A percentile compares a stretch with the other conserved stretches of the same genome.
phyloP scores from a whole-genome alignment of 2,888 invertebrate species.

The Calameuta pallipes region DNA sequence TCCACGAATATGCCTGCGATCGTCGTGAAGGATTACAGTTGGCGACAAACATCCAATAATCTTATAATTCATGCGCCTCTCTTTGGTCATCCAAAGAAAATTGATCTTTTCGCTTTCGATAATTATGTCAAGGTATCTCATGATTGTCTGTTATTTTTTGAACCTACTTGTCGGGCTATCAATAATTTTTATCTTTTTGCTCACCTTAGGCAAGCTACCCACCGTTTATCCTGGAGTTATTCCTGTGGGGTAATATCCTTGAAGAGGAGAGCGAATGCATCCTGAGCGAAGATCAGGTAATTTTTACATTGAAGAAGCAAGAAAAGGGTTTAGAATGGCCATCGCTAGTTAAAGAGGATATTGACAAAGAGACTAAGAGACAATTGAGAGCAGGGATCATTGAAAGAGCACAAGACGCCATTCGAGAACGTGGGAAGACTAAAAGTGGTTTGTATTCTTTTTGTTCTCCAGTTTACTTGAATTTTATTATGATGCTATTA shows the following conservation, averaged over 20 bases:
- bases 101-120: constrained; percentile 77
- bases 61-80: constrained; percentile 76
- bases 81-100: constrained; percentile 73
- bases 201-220: constrained; percentile 72
- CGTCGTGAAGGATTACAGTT: constrained; percentile 78
- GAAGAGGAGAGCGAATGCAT: constrained; percentile 75
- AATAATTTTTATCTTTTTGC: constrained; percentile 3
- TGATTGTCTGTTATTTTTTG: constrained; percentile 1
- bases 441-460: constrained; percentile 53
- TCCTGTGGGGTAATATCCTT: constrained; percentile 74
- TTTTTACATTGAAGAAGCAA: constrained; percentile 76
- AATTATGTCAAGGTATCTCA: constrained; percentile 75
- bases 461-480: constrained; percentile 4
- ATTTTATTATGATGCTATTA: background rate
- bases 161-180: background rate
- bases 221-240: constrained; percentile 81
- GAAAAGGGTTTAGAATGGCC: constrained; percentile 70
- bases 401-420: constrained; percentile 70
- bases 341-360: constrained; percentile 67
- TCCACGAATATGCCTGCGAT: constrained; percentile 73
- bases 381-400: constrained; percentile 71
- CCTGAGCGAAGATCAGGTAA: constrained; percentile 72
- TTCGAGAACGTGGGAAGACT: constrained; percentile 70
- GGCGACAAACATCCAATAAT: constrained; percentile 76
- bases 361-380: constrained; percentile 71